Base-by-base conservation (phyloP, 1,140 invertebrate species). In the Daktulosphaira vitifoliae region DNA sequence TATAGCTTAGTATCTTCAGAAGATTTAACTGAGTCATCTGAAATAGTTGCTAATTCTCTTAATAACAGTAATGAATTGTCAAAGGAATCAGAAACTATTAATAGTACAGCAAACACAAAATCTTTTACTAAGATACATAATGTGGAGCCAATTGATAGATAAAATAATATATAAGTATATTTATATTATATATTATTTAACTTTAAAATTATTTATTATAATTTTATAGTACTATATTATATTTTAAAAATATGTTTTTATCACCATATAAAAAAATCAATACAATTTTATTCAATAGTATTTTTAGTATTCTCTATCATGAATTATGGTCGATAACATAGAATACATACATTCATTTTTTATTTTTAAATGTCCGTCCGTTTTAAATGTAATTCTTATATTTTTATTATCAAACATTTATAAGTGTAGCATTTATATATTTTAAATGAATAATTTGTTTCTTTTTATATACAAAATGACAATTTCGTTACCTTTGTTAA, bases 401-500 rank as follows among this genome's bases (percentile, higher is more conserved):
- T 62, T 46, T 62, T 18, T 62, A 1, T n/a, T n/a, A n/a, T n/a
- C n/a, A n/a, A n/a, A n/a, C n/a, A n/a, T n/a, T n/a, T n/a, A n/a
- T n/a, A n/a, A n/a, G n/a, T n/a, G n/a, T n/a, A n/a, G n/a, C n/a
- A n/a, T n/a, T n/a, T 18, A 54, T 25, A 33, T 16, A 33, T 33
- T 62, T 29, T 62, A 26, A 62, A 46, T 33, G 0, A 22, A 48
- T 59, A 15, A 20, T 15, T 33, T 33, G 11, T 33, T 6, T 33
- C 5, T 33, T 33, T 33, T 6, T 33, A 33, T 33, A 33, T 6
- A 33, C 29, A 33, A 33, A 62, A 62, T 29, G 39, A 62, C 54
- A 59, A 53, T 20, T 48, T n/a, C 29, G 56, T 62, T 62, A 62
- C 56, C 56, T 62, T 15, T 46, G 54, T 59, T 44, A 44, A 46